These are phyloP conservation scores for Osmoderma eremita DNA, from an alignment of 2,888 invertebrate genomes.

Conservation along the genomic window DNA sequence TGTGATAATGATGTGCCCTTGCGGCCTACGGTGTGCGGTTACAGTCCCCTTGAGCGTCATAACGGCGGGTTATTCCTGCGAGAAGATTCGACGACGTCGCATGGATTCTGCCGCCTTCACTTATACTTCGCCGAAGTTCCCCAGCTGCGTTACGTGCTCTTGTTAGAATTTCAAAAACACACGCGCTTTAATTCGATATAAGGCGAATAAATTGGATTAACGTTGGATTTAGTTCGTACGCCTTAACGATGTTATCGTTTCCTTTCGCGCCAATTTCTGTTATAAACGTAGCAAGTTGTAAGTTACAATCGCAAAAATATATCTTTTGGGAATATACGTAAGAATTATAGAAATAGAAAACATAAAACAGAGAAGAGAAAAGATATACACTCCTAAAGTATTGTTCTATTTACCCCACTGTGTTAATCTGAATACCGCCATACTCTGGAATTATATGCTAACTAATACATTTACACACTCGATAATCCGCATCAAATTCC, in stretches of 20 bases:
- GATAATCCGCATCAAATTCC: too few species aligned
- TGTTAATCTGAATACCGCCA: too few species aligned
- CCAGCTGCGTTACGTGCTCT: slow-evolving; percentile 7
- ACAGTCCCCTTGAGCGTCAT: slow-evolving; percentile 48
- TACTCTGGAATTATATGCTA: too few species aligned
- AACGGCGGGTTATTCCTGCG: slow-evolving; percentile 45
- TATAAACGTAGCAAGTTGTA: too few species aligned
- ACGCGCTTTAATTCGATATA: slow-evolving; percentile 34
- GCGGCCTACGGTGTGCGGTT: slow-evolving; percentile 41
- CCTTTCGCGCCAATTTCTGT: neutral
- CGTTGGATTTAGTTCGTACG: slow-evolving; percentile 12
- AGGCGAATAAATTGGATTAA: slow-evolving; percentile 31
- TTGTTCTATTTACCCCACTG: too few species aligned
- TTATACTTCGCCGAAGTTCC: neutral
- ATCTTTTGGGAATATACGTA: too few species aligned
- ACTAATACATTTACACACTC: too few species aligned
- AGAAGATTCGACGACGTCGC: slow-evolving; percentile 45
- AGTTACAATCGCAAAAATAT: too few species aligned
- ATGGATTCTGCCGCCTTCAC: slow-evolving; percentile 6
- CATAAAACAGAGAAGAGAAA: too few species aligned
- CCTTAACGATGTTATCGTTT: slow-evolving; percentile 25
- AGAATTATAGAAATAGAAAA: too few species aligned
- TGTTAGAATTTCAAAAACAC: slow-evolving; percentile 20
- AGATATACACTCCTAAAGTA: too few species aligned
- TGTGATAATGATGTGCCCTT: slow-evolving; percentile 38